These are phyloP conservation scores for Sycophila texana DNA, from an alignment of 2,888 invertebrate species.

Conservation along the genomic window DNA sequence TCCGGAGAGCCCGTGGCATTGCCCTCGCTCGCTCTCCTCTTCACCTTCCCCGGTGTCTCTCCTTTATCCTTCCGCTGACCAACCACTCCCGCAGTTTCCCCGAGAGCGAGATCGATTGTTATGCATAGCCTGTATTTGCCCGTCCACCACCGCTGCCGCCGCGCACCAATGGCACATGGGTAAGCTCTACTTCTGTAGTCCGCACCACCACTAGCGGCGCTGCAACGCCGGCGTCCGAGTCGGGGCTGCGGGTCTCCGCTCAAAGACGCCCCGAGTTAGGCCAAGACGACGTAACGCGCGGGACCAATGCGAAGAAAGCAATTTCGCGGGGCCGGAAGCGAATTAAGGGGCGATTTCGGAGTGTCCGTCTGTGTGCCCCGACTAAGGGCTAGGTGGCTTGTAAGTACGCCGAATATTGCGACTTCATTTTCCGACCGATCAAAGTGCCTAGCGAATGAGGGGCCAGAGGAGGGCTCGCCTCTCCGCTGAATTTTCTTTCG, in stretches of 20 bases:
- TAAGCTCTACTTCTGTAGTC: constrained; percentile 42
- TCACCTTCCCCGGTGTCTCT: constrained; percentile 61
- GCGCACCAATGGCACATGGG: constrained; percentile 49
- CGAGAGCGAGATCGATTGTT: constrained; percentile 74
- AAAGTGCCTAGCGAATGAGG: constrained; percentile 33
- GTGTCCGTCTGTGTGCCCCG: constrained; percentile 7
- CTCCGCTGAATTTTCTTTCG: constrained; percentile 49
- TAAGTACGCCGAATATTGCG: constrained; percentile 39
- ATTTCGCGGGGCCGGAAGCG: constrained; percentile 65
- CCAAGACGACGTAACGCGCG: constrained; percentile 1
- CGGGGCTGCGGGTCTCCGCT: constrained; percentile 25
- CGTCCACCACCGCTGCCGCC: constrained; percentile 64
- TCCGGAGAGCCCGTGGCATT: constrained; percentile 54
- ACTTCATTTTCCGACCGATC: constrained; percentile 48
- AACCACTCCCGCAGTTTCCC: constrained; percentile 74
- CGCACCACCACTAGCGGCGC: constrained; percentile 12
- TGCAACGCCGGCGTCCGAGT: background rate
- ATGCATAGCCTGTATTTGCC: constrained; percentile 76
- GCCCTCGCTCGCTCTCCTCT: constrained; percentile 61
- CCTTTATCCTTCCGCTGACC: constrained; percentile 72
- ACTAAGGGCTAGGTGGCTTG: background rate
- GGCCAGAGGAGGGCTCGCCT: background rate
- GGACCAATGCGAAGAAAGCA: constrained; percentile 70
- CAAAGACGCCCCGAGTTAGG: constrained; percentile 32
- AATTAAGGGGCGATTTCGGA: constrained; percentile 61